Conservation (phyloP, 2,113 vertebrate genomes). For the Euleptes europaea region DNA sequence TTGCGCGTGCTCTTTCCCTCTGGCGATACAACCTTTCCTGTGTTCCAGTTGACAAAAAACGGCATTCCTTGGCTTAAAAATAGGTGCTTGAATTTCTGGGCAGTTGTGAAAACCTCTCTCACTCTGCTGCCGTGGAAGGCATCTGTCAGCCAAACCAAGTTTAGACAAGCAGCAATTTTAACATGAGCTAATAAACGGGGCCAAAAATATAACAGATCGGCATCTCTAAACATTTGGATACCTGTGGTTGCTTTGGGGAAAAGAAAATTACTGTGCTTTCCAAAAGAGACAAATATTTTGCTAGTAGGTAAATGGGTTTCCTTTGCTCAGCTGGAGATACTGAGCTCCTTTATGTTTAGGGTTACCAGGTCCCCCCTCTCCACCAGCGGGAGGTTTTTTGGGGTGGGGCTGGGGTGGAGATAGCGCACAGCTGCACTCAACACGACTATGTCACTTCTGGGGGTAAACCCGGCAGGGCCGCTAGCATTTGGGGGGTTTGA, state of each 20-base stretch:
- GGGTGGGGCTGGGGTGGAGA: no score
- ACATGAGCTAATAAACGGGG: neutral
- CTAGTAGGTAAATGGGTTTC: neutral
- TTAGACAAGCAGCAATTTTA: conserved; percentile 36
- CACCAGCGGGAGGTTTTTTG: no score
- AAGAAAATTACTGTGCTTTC: neutral
- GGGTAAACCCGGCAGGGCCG: no score
- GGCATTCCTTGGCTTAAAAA: conserved; percentile 34
- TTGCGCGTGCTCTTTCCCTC: neutral
- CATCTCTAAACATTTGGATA: neutral
- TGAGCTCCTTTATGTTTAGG: neutral
- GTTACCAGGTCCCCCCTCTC: no score
- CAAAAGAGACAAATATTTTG: neutral
- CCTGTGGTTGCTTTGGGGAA: neutral
- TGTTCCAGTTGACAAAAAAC: conserved; percentile 29
- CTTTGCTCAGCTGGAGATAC: neutral
- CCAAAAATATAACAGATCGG: conserved; percentile 32
- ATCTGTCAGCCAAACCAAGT: conserved; percentile 18
- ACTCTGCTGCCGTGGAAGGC: conserved; percentile 1
- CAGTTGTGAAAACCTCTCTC: conserved; percentile 9
- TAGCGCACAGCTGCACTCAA: no score
- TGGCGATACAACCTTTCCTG: neutral
- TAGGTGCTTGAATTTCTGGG: conserved; percentile 39
- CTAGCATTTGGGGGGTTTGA: no score
- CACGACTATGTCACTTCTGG: no score